These are phyloP conservation scores for Apotomis betuletana DNA, from an alignment of 2,888 invertebrate genomes.

Conservation along the genomic window DNA sequence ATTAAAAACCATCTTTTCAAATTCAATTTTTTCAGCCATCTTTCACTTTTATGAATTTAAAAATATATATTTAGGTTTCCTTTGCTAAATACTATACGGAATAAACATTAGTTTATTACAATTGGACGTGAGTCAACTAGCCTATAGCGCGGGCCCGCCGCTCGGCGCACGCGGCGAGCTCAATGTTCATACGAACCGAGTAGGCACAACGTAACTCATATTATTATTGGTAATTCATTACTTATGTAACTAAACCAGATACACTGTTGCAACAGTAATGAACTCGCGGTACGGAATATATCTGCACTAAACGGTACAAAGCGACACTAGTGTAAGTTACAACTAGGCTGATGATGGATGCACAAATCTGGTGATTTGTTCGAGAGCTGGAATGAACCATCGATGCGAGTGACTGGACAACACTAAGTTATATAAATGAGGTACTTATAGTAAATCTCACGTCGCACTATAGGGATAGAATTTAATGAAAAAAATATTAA, in stretches of 20 bases:
- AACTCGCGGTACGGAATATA: too few relatives aligned
- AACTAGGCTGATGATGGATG: conserved; percentile 63
- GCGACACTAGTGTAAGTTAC: conserved; percentile 64
- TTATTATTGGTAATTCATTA: conserved; percentile 73
- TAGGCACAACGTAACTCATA: conserved; percentile 61
- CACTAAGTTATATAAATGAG: conserved; percentile 48
- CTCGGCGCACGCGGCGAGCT: conserved; percentile 52
- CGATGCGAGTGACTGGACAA: conserved; percentile 43
- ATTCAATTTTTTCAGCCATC: too few relatives aligned
- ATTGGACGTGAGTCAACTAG: too few relatives aligned
- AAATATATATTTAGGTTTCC: too few relatives aligned
- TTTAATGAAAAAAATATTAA: conserved; percentile 55
- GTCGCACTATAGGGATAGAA: conserved; percentile 49
- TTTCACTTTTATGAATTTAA: too few relatives aligned
- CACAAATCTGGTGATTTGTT: conserved; percentile 67
- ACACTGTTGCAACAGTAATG: conserved; percentile 60
- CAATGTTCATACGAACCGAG: conserved; percentile 26
- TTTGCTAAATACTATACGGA: too few relatives aligned
- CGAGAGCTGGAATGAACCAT: conserved; percentile 70
- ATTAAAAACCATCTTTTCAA: too few relatives aligned
- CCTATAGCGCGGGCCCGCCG: conserved; percentile 44
- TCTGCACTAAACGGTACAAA: conserved; percentile 66
- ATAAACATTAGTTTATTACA: too few relatives aligned
- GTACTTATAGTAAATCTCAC: conserved; percentile 50
- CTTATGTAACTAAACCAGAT: conserved; percentile 65